Conservation (phyloP, 2,797 vertebrate species). For the Fundulus diaphanus region DNA sequence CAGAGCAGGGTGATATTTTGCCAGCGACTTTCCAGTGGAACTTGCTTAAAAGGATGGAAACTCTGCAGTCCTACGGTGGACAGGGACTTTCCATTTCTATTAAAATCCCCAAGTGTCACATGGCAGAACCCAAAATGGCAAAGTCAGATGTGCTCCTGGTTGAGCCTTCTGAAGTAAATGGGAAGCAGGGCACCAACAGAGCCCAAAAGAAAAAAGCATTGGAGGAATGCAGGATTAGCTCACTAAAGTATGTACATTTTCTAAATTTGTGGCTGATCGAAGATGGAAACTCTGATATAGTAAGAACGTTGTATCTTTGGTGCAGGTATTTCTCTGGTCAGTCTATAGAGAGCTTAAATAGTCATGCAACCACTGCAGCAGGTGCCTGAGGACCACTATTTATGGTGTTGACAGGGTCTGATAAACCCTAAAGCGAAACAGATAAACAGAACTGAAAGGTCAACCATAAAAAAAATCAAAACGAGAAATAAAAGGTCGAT, state of each 20-base stretch:
- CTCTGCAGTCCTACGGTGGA: conserved; percentile 58
- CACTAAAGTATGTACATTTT: conserved; percentile 51
- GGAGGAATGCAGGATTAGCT: conserved; percentile 46
- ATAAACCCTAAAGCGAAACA: conserved; percentile 1
- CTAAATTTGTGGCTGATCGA: conserved; percentile 20
- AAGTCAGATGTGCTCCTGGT: conserved; percentile 73
- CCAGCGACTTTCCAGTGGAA: conserved; percentile 27
- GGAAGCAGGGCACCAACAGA: conserved; percentile 69
- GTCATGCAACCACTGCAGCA: conserved; percentile 2
- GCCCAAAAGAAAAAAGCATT: conserved; percentile 43
- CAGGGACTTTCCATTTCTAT: conserved; percentile 77
- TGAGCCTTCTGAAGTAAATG: conserved; percentile 66
- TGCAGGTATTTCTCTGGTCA: conserved; percentile 12
- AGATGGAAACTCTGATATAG: conserved; percentile 9
- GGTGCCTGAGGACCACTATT: neutral
- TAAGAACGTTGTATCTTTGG: conserved; percentile 17
- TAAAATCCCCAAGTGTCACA: conserved; percentile 74
- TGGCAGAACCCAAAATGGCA: conserved; percentile 74
- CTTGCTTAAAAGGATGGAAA: conserved; percentile 65
- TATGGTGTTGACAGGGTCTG: neutral
- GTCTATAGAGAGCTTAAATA: conserved; percentile 11
- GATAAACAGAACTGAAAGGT: neutral
- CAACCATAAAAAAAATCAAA: conserved; percentile 3
- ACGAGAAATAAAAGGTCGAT: conserved; percentile 5
- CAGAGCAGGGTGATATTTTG: conserved; percentile 51